phyloP scores from a whole-genome alignment of 30 jellyfish, hydroid and myxozoan species.

The Sanderia malayensis region DNA sequence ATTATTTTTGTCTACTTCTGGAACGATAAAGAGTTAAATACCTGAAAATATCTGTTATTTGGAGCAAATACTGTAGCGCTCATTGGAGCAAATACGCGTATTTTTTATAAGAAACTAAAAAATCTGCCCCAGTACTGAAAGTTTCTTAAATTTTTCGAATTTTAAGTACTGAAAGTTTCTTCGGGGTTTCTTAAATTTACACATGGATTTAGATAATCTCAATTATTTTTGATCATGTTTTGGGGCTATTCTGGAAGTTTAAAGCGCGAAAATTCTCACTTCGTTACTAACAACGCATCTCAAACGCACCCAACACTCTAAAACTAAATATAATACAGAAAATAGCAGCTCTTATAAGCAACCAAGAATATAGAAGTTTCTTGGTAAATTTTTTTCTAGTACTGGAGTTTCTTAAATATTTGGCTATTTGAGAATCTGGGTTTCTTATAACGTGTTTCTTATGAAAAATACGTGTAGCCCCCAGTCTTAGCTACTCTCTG shows the following conservation, averaged over 20 bases:
- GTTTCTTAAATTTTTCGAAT: too few relatives aligned
- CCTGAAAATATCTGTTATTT: constrained; percentile 7
- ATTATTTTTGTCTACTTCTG: not conserved
- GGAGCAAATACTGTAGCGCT: constrained; percentile 10
- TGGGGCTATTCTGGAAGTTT: constrained; percentile 2
- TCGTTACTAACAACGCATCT: constrained; percentile 1
- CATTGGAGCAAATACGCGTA: constrained; percentile 7
- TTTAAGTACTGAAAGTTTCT: too few relatives aligned
- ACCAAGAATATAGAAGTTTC: constrained; percentile 1
- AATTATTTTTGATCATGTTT: not conserved
- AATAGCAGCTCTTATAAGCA: too few relatives aligned
- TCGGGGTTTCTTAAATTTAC: not conserved
- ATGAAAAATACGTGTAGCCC: not conserved
- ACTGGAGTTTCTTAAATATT: not conserved
- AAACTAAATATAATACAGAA: not conserved
- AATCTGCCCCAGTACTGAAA: too few relatives aligned
- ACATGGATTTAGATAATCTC: not conserved
- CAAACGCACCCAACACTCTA: constrained; percentile 1
- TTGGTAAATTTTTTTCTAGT: not conserved
- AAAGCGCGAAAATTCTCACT: not conserved
- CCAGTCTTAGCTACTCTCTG: not conserved
- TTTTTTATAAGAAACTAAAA: too few relatives aligned
- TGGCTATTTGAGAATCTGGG: not conserved
- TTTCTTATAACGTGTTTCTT: not conserved
- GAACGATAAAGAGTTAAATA: constrained; percentile 12